Percentiles rank a stretch among this genome's conserved stretches.
Conservation (phyloP, 1,140 invertebrate genomes). For the Liolophura sinensis region DNA sequence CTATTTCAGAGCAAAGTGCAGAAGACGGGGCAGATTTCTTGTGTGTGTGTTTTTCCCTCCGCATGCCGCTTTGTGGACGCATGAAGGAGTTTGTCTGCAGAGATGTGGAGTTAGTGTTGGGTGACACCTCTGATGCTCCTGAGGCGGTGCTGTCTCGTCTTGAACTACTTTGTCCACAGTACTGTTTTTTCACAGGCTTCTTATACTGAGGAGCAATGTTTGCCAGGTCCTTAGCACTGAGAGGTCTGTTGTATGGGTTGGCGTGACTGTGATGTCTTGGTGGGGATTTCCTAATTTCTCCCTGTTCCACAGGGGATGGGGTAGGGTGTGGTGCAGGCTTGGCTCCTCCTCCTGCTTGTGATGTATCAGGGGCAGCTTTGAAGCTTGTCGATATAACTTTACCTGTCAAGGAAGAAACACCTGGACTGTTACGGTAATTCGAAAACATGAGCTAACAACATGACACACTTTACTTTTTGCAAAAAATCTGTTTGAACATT, state of each 20-base stretch:
- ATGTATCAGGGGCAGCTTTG: no score
- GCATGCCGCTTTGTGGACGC: slow-evolving; percentile 43
- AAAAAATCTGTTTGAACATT: no score
- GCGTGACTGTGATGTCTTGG: slow-evolving; percentile 14
- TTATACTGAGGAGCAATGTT: slow-evolving; percentile 26
- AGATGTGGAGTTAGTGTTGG: slow-evolving; percentile 4
- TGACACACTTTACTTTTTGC: no score
- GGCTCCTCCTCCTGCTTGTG: no score
- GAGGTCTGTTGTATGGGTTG: slow-evolving; percentile 46
- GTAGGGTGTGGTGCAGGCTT: no score
- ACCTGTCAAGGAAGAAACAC: no score
- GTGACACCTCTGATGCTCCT: not conserved
- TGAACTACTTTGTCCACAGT: no score
- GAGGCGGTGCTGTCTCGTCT: no score
- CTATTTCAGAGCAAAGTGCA: not conserved
- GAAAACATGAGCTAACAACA: no score
- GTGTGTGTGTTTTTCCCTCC: slow-evolving; percentile 8
- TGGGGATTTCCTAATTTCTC: not conserved
- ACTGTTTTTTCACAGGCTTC: slow-evolving; percentile 21
- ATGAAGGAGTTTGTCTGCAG: slow-evolving; percentile 47
- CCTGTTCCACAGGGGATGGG: no score
- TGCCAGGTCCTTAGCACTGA: slow-evolving; percentile 51
- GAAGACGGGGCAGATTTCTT: slow-evolving; percentile 1
- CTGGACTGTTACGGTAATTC: no score
- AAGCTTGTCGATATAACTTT: no score